Base-by-base conservation (phyloP, 2,113 vertebrate species). In the Xenus cinereus region DNA sequence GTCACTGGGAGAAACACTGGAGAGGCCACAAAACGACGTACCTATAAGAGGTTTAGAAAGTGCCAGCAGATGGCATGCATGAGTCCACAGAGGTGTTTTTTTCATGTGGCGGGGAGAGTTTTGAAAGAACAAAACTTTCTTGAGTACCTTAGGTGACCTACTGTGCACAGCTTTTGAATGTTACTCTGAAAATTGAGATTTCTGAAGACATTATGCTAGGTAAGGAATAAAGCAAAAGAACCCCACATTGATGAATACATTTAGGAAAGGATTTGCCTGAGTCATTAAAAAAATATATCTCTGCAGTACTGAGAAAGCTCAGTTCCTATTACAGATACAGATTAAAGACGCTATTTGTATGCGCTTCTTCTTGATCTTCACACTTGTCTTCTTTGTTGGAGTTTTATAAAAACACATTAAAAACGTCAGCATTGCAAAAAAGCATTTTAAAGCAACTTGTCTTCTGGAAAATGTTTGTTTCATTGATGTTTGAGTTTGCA, bases 381-480 rank as follows among this genome's bases (percentile, higher is more conserved):
- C 68, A 75, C 76, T 90, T 67, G 48, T 89, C 53, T 30, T 73
- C 81, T 86, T 89, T 92, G 73, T 50, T 90, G 37, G n/a, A 82
- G 46, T 75, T 92, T 87, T 81, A 78, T 12, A 87, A 79, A 95
- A 96, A 73, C 57, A 79, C 63, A 77, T 94, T 84, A 79, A 82
- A 95, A 95, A 63, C 39, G 83, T 88, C 77, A 93, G 63, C 79
- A 78, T 57, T 87, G 76, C 10, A 73, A 82, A 95, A 90, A 90
- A 45, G 18, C 15, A 22, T 62, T 95, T 94, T 30, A 89, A 96
- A 93, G 74, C 32, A 93, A 48, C 69, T 89, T 79, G 43, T 75
- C 64, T 76, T 90, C 71, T 54, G 69, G 92, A 94, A 93, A 92
- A 91, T 88, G 62, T 87, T 95, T 97, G 75, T 96, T 97, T 92